Evolutionary conservation across 2,797 vertebrate genomes (phyloP).

Genomic region (Paramormyrops hopkinsi): DNA sequence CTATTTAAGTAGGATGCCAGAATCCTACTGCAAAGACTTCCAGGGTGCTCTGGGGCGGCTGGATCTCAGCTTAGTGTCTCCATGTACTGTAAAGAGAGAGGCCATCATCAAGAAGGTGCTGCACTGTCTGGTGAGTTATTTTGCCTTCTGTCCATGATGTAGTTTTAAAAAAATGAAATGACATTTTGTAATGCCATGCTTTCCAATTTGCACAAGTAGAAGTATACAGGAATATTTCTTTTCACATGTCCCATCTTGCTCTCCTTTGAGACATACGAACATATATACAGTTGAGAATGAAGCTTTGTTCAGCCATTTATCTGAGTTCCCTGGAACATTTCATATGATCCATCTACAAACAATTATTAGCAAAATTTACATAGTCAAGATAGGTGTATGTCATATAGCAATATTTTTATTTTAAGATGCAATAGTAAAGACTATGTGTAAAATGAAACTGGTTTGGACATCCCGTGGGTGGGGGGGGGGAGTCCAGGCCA

Average conservation of each 20-base stretch:
- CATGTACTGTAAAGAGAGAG: slow-evolving; percentile 51
- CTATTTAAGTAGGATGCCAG: slow-evolving; percentile 49
- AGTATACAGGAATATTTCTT: not conserved
- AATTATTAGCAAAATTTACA: not conserved
- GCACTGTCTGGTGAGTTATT: slow-evolving; percentile 61
- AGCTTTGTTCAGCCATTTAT: not conserved
- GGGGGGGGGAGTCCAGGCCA: not conserved
- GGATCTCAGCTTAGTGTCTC: slow-evolving; percentile 46
- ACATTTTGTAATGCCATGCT: not conserved
- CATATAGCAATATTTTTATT: not conserved
- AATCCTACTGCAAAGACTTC: slow-evolving; percentile 51
- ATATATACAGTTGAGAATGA: not conserved
- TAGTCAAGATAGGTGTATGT: not conserved
- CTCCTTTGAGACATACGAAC: not conserved
- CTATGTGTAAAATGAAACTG: not conserved
- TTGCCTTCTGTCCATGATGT: not conserved
- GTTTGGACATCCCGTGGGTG: not conserved
- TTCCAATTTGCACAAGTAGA: not conserved
- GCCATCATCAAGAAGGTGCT: slow-evolving; percentile 54
- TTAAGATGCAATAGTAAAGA: not conserved
- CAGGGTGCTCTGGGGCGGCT: slow-evolving; percentile 54
- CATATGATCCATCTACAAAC: not conserved
- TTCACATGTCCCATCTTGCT: not conserved
- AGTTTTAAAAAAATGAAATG: not conserved
- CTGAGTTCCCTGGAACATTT: not conserved